These are phyloP conservation scores for Vireo altiloquus DNA, from an alignment of 2,113 vertebrate species.

Conservation along the genomic window DNA sequence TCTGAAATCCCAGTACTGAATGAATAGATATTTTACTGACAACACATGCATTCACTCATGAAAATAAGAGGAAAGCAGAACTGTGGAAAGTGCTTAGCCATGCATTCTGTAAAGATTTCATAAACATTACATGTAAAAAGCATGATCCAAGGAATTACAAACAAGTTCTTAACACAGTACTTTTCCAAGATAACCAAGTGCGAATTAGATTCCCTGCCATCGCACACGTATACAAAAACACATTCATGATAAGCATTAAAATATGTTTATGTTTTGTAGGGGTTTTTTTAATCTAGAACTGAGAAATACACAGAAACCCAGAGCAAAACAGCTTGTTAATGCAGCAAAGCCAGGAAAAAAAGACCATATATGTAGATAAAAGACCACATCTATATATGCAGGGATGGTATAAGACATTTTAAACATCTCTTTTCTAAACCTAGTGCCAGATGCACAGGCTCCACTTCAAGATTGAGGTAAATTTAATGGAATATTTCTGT, in stretches of 20 bases:
- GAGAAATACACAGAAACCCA: background rate
- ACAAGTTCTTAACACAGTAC: background rate
- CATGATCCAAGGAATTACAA: background rate
- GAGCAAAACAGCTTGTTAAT: background rate
- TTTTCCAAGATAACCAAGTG: background rate
- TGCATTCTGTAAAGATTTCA: background rate
- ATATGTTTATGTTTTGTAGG: background rate
- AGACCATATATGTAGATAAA: background rate
- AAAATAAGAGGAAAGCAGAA: background rate
- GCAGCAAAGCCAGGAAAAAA: background rate
- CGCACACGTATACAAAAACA: background rate
- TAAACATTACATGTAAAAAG: background rate
- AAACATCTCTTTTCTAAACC: background rate
- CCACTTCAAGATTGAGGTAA: background rate
- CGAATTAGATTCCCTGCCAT: background rate
- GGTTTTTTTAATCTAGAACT: background rate
- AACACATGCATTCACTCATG: background rate
- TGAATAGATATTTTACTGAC: background rate
- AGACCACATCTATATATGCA: background rate
- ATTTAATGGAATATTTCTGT: background rate
- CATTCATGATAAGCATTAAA: background rate
- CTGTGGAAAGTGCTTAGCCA: background rate
- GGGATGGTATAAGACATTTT: background rate
- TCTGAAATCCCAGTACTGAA: background rate
- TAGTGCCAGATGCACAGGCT: background rate